Conservation (phyloP, 2,888 invertebrate species). For the Ornithoptera priamus region DNA sequence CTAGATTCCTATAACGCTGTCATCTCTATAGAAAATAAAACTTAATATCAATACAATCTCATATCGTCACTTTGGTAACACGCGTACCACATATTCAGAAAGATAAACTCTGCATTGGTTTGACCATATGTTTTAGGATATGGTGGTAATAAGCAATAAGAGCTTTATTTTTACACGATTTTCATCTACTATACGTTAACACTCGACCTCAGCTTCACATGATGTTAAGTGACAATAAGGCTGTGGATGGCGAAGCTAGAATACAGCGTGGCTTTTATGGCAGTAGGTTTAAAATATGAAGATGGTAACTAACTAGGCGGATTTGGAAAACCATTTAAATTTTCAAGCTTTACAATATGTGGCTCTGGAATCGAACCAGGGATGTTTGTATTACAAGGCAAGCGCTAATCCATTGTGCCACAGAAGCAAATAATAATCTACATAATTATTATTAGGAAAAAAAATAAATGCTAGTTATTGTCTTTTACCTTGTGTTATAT, state of each 20-base stretch:
- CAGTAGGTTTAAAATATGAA: too few species aligned
- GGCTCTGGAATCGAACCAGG: too few species aligned
- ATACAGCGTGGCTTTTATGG: too few species aligned
- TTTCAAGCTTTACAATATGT: too few species aligned
- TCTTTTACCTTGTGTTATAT: neutral
- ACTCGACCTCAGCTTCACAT: too few species aligned
- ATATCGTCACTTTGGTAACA: slow-evolving; percentile 72
- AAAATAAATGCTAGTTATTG: slow-evolving; percentile 2
- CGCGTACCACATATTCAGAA: slow-evolving; percentile 41
- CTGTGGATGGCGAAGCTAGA: too few species aligned
- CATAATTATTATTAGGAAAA: neutral
- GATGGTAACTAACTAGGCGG: too few species aligned
- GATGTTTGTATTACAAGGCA: too few species aligned
- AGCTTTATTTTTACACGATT: neutral
- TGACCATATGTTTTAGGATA: slow-evolving; percentile 32
- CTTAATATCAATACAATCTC: slow-evolving; percentile 55
- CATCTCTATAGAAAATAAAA: slow-evolving; percentile 44
- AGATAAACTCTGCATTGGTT: slow-evolving; percentile 35
- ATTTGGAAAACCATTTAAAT: too few species aligned
- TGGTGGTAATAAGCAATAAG: slow-evolving; percentile 6
- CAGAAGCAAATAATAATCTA: neutral
- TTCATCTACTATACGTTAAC: neutral
- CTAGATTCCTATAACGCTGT: slow-evolving; percentile 64
- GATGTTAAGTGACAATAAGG: too few species aligned
- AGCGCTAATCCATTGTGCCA: too few species aligned